These are phyloP conservation scores for Lottia scabra DNA, from an alignment of 2,888 invertebrate species.

Conservation along the genomic window DNA sequence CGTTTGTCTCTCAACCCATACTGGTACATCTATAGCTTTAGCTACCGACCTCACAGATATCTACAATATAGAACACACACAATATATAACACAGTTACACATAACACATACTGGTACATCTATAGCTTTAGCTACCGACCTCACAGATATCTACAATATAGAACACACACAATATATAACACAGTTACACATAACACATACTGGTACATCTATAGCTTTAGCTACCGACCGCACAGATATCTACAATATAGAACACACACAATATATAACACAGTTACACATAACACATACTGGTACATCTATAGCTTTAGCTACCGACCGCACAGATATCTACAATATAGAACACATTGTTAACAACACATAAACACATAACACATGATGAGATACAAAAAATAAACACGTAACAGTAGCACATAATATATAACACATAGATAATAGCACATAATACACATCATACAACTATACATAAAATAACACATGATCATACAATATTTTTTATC, in stretches of 20 bases:
- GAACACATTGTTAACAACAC: no score
- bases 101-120: conserved; percentile 70
- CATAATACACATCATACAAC: no score
- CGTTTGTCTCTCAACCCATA: conserved; percentile 66
- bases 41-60: conserved; percentile 56
- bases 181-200: no score
- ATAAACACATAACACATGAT: no score
- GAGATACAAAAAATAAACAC: no score
- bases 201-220: conserved; percentile 68
- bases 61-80: conserved; percentile 30
- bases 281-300: conserved; percentile 70
- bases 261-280: no score
- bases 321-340: conserved; percentile 50
- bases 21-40: conserved; percentile 68
- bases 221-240: conserved; percentile 56
- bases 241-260: conserved; percentile 30
- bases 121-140: conserved; percentile 61
- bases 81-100: no score
- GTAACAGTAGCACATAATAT: no score
- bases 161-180: no score
- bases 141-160: conserved; percentile 50
- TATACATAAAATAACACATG: no score
- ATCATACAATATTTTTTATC: no score
- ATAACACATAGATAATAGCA: no score
- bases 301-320: conserved; percentile 61